These are phyloP conservation scores for Aphidius ervi DNA, from an alignment of 1,140 invertebrate genomes.

Conservation along the genomic window DNA sequence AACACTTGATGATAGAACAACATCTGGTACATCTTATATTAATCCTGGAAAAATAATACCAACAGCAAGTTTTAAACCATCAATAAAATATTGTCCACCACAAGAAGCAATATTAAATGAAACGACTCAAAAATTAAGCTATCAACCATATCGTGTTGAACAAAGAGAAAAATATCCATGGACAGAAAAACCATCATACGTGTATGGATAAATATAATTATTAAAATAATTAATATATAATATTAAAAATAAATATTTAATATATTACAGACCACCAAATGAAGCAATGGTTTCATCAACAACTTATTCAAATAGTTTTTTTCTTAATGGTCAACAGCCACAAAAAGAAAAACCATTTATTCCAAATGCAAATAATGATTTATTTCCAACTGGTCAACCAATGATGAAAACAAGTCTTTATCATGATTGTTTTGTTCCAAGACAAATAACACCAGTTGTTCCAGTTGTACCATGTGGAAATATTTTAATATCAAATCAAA, in stretches of 20 bases:
- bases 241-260: constrained; percentile 1
- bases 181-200: constrained; percentile 38
- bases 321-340: constrained; percentile 5
- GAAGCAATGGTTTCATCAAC: constrained; percentile 37
- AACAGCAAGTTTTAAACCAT: constrained; percentile 53
- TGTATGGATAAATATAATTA: constrained; percentile 26
- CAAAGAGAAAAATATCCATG: constrained; percentile 40
- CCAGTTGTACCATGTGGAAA: constrained; percentile 35
- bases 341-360: constrained; percentile 32
- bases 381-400: constrained; percentile 27
- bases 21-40: constrained; percentile 37
- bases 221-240: background rate
- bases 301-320: constrained; percentile 42
- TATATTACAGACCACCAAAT: constrained; percentile 32
- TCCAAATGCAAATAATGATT: constrained; percentile 25
- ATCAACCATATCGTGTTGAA: constrained; percentile 32
- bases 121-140: constrained; percentile 43
- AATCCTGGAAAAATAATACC: constrained; percentile 32
- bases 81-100: constrained; percentile 52
- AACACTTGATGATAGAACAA: constrained; percentile 39
- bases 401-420: constrained; percentile 40
- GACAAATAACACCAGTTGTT: constrained; percentile 18
- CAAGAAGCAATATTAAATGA: constrained; percentile 52
- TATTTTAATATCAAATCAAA: constrained; percentile 35
- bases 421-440: constrained; percentile 39